These are phyloP conservation scores for Mirza zaza DNA, from an alignment of 2,113 vertebrate genomes.

Conservation along the genomic window DNA sequence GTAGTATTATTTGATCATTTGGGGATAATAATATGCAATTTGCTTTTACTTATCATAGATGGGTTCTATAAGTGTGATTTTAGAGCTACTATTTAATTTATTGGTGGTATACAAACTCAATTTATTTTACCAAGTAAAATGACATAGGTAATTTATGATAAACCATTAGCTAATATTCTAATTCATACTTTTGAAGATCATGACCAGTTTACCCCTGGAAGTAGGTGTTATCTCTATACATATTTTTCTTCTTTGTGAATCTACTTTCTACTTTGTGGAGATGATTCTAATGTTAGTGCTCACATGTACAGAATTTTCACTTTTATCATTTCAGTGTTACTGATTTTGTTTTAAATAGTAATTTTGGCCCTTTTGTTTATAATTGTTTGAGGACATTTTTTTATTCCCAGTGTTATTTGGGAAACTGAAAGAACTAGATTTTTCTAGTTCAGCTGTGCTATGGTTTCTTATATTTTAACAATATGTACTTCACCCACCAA, in stretches of 20 bases:
- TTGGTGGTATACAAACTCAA: neutral
- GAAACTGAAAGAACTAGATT: conserved; percentile 14
- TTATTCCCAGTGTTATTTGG: neutral
- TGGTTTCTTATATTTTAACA: conserved; percentile 45
- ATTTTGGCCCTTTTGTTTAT: neutral
- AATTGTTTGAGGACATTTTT: neutral
- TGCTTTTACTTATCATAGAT: neutral
- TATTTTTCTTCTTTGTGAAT: conserved; percentile 7
- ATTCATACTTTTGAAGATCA: conserved; percentile 10
- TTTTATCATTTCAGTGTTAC: neutral
- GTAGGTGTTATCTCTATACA: neutral
- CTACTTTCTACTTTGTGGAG: neutral
- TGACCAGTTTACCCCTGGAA: neutral
- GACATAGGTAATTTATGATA: neutral
- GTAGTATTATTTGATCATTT: conserved; percentile 10
- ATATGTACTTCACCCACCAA: neutral
- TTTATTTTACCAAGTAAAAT: conserved; percentile 39
- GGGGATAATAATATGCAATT: neutral
- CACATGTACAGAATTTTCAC: neutral
- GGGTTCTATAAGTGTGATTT: neutral
- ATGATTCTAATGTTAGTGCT: neutral
- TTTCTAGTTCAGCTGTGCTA: neutral
- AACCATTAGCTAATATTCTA: neutral
- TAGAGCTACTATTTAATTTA: conserved; percentile 34
- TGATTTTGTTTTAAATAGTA: conserved; percentile 9